Conservation (phyloP, 2,113 vertebrate species). For the Dendropsophus ebraccatus region DNA sequence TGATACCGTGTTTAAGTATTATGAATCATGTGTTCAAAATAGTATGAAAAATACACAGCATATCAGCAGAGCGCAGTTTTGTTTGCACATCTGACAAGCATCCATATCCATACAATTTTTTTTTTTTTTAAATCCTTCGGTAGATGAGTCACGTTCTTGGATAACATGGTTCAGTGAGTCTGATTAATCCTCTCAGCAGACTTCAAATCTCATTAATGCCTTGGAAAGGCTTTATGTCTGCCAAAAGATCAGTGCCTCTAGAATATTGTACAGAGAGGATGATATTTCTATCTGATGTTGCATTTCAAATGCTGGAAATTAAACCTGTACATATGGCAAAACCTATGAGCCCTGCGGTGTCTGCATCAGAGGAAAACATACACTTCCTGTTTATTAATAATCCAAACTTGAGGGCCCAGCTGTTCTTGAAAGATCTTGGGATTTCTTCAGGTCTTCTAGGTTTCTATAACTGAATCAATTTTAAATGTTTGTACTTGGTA, state of each 20-base stretch:
- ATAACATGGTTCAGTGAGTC: conserved; percentile 57
- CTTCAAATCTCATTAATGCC: conserved; percentile 58
- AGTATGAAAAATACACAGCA: conserved; percentile 5
- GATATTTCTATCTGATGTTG: conserved; percentile 54
- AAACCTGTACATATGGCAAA: conserved; percentile 58
- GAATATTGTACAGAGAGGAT: conserved; percentile 54
- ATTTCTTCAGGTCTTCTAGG: conserved; percentile 40
- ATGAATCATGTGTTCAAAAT: neutral
- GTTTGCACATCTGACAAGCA: conserved; percentile 45
- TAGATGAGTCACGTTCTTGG: conserved; percentile 57
- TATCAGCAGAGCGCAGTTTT: neutral
- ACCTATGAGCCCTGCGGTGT: conserved; percentile 49
- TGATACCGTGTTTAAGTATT: neutral
- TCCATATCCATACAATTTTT: conserved; percentile 23
- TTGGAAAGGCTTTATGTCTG: conserved; percentile 56
- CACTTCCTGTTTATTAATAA: conserved; percentile 57
- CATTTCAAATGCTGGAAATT: conserved; percentile 47
- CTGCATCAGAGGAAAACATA: conserved; percentile 52
- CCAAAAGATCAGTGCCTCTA: conserved; percentile 55
- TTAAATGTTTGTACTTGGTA: conserved; percentile 27
- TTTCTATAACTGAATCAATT: conserved; percentile 40
- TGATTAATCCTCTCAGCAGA: conserved; percentile 60
- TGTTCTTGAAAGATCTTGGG: conserved; percentile 46
- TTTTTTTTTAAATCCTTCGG: conserved; percentile 28
- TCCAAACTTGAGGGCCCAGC: conserved; percentile 54